phyloP scores from a whole-genome alignment of 2,888 invertebrate species.

The Rhyacophila evoluta region DNA sequence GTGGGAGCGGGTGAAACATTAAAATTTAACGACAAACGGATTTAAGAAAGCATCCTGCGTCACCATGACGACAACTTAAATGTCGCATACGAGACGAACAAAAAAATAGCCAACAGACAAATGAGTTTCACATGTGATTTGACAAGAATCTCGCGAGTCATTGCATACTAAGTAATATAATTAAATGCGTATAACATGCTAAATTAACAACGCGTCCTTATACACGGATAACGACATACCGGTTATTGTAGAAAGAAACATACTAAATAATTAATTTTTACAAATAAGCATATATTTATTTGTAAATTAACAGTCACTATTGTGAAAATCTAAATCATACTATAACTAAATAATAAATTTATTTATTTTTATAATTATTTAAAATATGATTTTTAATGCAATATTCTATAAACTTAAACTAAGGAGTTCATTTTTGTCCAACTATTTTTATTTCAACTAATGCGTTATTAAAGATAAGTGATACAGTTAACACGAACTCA shows the following conservation, averaged over 20 bases:
- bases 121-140: slow-evolving; percentile 40
- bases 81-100: slow-evolving; percentile 34
- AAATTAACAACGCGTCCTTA: neutral
- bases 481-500: too few relatives aligned
- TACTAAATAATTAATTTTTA: too few relatives aligned
- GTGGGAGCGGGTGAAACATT: neutral
- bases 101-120: slow-evolving; percentile 42
- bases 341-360: too few relatives aligned
- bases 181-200: neutral
- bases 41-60: neutral
- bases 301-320: too few relatives aligned
- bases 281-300: too few relatives aligned
- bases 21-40: neutral
- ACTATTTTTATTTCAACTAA: too few relatives aligned
- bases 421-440: too few relatives aligned
- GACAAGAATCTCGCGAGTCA: neutral
- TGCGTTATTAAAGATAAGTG: too few relatives aligned
- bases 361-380: too few relatives aligned
- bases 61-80: slow-evolving; percentile 39
- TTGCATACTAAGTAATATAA: slow-evolving; percentile 2
- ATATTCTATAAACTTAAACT: too few relatives aligned
- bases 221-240: neutral
- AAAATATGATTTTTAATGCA: too few relatives aligned
- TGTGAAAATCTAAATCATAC: too few relatives aligned
- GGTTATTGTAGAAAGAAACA: neutral